A percentile compares a stretch with the other conserved stretches of the same genome.
Evolutionary conservation across 1,140 invertebrate genomes (phyloP).

Genomic region (Conus ventricosus): DNA sequence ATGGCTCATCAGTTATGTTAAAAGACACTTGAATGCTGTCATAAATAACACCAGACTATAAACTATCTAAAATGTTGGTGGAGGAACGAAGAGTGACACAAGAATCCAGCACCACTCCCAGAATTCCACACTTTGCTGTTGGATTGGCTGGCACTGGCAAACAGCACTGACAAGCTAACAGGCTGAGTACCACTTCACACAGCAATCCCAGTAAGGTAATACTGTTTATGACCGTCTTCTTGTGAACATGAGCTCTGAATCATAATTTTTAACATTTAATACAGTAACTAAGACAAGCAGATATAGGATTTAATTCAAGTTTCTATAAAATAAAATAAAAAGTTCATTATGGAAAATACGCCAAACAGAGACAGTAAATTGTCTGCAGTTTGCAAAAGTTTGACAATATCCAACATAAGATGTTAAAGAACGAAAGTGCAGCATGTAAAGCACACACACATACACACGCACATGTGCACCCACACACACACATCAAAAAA

Average conservation of each 20-base stretch:
- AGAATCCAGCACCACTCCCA: constrained; percentile 23
- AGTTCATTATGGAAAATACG: not conserved
- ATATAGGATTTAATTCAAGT: no score
- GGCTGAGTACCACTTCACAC: constrained; percentile 3
- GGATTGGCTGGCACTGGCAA: not conserved
- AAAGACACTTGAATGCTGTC: no score
- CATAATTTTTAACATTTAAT: not conserved
- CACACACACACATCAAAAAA: not conserved
- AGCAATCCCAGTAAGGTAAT: not conserved
- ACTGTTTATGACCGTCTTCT: no score
- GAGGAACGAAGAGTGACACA: constrained; percentile 23
- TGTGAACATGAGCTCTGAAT: not conserved
- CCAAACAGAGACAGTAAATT: no score
- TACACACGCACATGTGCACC: no score
- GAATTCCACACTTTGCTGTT: constrained; percentile 2
- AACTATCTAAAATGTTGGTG: not conserved
- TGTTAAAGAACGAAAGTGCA: no score
- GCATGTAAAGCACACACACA: no score
- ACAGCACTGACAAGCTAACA: constrained; percentile 6
- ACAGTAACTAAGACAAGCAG: no score
- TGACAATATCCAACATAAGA: no score
- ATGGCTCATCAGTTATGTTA: no score
- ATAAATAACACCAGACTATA: no score
- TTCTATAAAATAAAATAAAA: not conserved
- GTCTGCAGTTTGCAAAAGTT: no score